Evolutionary conservation across 2,113 vertebrate genomes (phyloP).

Genomic region (Sisor rabdophorus): DNA sequence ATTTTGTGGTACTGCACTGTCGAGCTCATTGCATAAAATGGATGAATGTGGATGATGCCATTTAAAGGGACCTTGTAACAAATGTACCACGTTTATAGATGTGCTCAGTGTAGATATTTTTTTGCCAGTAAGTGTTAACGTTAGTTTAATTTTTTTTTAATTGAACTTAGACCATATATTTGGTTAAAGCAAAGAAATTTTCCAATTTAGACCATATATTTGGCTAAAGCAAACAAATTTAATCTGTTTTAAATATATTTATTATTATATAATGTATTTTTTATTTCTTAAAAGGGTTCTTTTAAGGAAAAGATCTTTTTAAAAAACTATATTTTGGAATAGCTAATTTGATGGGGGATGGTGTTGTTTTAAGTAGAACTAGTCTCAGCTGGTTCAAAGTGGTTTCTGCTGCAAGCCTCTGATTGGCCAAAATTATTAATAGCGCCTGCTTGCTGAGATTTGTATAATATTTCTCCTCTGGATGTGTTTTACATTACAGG

Average conservation of each 20-base stretch:
- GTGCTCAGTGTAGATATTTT: not conserved
- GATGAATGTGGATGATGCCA: conserved; percentile 15
- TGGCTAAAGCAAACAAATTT: not conserved
- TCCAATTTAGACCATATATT: not conserved
- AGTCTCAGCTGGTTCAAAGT: conserved; percentile 34
- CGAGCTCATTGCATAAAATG: conserved; percentile 22
- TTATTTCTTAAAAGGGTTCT: not conserved
- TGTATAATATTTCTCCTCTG: not conserved
- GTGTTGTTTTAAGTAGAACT: conserved; percentile 19
- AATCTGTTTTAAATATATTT: not conserved
- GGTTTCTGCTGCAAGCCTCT: conserved; percentile 23
- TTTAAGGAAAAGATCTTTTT: not conserved
- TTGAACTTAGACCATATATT: too few species aligned
- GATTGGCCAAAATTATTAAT: conserved; percentile 23
- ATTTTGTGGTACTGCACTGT: conserved; percentile 51
- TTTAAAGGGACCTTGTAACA: conserved; percentile 17
- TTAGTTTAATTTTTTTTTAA: too few species aligned
- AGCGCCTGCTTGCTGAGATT: not conserved
- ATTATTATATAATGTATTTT: not conserved
- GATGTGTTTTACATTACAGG: not conserved
- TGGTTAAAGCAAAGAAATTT: too few species aligned
- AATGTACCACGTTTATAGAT: not conserved
- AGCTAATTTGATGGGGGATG: conserved; percentile 20
- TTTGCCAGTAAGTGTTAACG: not conserved
- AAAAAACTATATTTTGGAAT: not conserved